Conservation (phyloP, 2,797 vertebrate species). For the Fringilla coelebs region DNA sequence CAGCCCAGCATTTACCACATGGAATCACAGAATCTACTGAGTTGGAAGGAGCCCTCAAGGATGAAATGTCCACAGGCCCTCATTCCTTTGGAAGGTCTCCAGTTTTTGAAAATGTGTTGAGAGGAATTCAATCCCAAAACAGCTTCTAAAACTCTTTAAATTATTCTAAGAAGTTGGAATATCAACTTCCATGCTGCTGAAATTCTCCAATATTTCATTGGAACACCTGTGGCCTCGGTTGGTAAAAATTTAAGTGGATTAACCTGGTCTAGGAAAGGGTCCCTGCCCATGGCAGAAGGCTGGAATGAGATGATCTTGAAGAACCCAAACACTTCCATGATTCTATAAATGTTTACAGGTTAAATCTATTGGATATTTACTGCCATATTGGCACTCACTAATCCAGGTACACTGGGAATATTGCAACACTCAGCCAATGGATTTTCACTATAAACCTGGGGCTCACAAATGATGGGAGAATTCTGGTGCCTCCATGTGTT, state of each 20-base stretch:
- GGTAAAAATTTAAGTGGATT: background rate
- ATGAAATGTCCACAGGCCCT: background rate
- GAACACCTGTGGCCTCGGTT: background rate
- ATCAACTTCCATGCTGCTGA: background rate
- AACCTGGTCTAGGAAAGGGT: background rate
- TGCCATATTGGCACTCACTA: fast-evolving
- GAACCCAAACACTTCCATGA: background rate
- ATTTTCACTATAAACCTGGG: background rate
- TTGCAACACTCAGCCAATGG: background rate
- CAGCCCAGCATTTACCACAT: background rate
- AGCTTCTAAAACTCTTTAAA: background rate
- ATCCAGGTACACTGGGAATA: background rate
- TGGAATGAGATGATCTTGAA: background rate
- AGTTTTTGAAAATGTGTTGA: background rate
- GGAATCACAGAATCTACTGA: background rate
- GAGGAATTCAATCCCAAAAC: background rate
- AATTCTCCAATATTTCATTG: background rate
- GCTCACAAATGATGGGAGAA: background rate
- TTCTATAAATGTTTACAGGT: background rate
- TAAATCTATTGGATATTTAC: background rate
- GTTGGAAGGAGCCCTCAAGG: background rate
- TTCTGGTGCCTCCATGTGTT: background rate
- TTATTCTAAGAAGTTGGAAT: background rate
- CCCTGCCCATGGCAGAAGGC: background rate
- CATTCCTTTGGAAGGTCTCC: background rate